phyloP scores from a whole-genome alignment of 1,140 invertebrate genomes.

The Pseudomyrmex pallidus region DNA sequence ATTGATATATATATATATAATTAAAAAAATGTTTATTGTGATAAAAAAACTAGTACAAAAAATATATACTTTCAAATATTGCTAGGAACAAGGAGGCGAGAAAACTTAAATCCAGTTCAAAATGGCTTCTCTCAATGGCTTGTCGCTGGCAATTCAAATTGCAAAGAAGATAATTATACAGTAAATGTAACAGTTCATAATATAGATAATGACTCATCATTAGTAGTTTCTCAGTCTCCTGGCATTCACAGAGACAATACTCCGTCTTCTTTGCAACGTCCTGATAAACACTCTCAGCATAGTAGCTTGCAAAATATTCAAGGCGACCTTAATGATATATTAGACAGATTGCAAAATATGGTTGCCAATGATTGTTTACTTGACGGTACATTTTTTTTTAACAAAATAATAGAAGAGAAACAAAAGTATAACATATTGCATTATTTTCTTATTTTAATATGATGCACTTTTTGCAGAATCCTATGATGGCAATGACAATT shows the following conservation, averaged over 20 bases:
- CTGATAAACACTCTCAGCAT: slow-evolving; percentile 83
- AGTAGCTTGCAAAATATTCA: slow-evolving; percentile 85
- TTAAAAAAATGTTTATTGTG: slow-evolving; percentile 31
- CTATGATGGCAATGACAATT: slow-evolving; percentile 80
- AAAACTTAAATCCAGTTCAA: slow-evolving; percentile 68
- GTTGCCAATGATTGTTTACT: slow-evolving; percentile 84
- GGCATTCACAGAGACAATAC: slow-evolving; percentile 80
- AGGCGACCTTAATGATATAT: slow-evolving; percentile 85
- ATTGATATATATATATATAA: background rate
- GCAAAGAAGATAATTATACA: slow-evolving; percentile 72
- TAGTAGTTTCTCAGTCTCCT: slow-evolving; percentile 71
- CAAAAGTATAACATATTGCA: no score
- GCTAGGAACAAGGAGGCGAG: slow-evolving; percentile 77
- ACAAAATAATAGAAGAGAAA: background rate
- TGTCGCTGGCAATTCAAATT: slow-evolving; percentile 71
- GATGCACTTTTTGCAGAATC: slow-evolving; percentile 71
- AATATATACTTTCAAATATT: background rate
- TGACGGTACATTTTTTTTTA: slow-evolving; percentile 75
- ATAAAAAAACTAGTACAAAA: slow-evolving; percentile 10
- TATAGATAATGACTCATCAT: slow-evolving; percentile 57
- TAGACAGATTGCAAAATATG: slow-evolving; percentile 86
- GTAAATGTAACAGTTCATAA: slow-evolving; percentile 51
- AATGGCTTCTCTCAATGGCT: slow-evolving; percentile 84
- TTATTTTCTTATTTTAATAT: background rate
- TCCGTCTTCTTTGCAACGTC: slow-evolving; percentile 80